Evolutionary conservation across 2,888 invertebrate genomes (phyloP), one percentile per base, ranked within the genome.

Genomic region (Stictocephala bisonia): DNA sequence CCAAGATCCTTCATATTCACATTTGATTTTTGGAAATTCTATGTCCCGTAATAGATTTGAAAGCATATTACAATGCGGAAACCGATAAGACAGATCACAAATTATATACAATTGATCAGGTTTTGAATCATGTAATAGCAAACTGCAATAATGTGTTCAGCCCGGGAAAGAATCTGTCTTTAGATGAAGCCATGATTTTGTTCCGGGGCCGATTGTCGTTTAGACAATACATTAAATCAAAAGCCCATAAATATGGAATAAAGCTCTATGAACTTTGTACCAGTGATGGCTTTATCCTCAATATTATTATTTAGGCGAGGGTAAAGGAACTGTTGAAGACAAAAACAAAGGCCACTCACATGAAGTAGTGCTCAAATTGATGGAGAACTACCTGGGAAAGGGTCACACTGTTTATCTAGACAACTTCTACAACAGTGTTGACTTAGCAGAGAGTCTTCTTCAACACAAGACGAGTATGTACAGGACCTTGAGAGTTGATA

Each of bases 161-260:
- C 44, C 44, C 66, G 18, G 67, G 31, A 51, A 68, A 68, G 22
- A 6, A 60, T 35, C 31, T 60, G 1, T 60, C 60, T 22, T 35
- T 60, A 35, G 60, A 60, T 22, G 60, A 60, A 18, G 60, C 60
- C 20, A 40, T 60, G 60, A 40, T 60, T 20, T 35, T 35, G 35
- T 60, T 15, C 20, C 35, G 51, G 18, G 68, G 51, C 6, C 9
- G 50, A 35, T 51, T 68, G 29, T 68, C 50, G 4, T 68, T 51
- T 27, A 13, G 68, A n/a, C 51, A 68, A 31, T 68, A 31, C 31
- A 51, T 68, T 13, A 51, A 51, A 35, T 11, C 20, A n/a, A 68
- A 51, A 35, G n/a, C 31, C n/a, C 68, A 68, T 15, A 68, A 68
- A 44, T 68, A 68, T 51, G 68, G 51, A 9, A 51, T 68, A 51